These are phyloP conservation scores for Alentia gelatinosa DNA, from an alignment of 2,888 invertebrate genomes.

Conservation along the genomic window DNA sequence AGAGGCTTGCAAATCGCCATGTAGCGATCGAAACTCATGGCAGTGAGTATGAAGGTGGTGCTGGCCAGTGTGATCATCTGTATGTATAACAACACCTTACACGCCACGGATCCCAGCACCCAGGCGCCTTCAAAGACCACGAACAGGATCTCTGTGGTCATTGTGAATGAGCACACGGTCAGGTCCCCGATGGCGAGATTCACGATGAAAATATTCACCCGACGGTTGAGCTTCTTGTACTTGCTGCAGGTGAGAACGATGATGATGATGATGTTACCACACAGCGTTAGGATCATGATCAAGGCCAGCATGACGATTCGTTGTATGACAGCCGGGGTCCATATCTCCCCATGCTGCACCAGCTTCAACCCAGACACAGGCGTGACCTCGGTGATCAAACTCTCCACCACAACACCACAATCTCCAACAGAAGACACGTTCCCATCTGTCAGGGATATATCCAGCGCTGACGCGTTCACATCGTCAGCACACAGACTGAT, in stretches of 20 bases:
- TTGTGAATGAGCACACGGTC: slow-evolving; percentile 80
- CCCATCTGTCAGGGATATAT: too few species aligned
- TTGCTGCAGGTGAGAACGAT: slow-evolving; percentile 78
- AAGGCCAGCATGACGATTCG: slow-evolving; percentile 79
- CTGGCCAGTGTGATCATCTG: slow-evolving; percentile 81
- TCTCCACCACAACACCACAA: too few species aligned
- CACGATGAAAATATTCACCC: slow-evolving; percentile 82
- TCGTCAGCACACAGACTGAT: too few species aligned
- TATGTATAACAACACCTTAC: slow-evolving; percentile 80
- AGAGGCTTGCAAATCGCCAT: slow-evolving; percentile 80
- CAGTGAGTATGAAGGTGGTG: slow-evolving; percentile 81
- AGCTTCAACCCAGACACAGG: slow-evolving; percentile 9
- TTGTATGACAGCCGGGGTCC: slow-evolving; percentile 80
- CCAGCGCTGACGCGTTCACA: too few species aligned
- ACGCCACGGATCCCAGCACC: slow-evolving; percentile 80
- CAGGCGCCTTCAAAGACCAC: slow-evolving; percentile 80
- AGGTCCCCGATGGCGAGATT: slow-evolving; percentile 81
- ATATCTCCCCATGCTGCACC: slow-evolving; percentile 68
- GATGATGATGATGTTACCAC: slow-evolving; percentile 80
- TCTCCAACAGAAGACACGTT: too few species aligned
- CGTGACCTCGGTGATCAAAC: background rate
- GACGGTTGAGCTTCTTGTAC: slow-evolving; percentile 76
- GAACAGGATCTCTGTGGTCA: slow-evolving; percentile 81
- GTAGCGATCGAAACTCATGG: slow-evolving; percentile 81
- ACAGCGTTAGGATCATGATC: slow-evolving; percentile 79